These are phyloP conservation scores for Girardia tigrina DNA, from an alignment of 2,888 invertebrate genomes.

Conservation along the genomic window DNA sequence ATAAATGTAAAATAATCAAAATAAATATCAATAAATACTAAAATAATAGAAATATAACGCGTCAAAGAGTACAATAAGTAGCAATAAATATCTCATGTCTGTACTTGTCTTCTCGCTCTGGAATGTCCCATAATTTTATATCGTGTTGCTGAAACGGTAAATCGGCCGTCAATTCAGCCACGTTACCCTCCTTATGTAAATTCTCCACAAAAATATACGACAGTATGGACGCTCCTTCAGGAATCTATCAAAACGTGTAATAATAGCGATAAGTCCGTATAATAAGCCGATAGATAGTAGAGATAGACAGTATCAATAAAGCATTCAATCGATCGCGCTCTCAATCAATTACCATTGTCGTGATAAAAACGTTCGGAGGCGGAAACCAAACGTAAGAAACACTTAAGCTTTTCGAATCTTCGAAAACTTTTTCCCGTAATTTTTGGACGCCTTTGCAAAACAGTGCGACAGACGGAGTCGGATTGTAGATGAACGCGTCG, in stretches of 20 bases:
- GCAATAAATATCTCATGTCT: neutral
- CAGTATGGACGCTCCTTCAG: neutral
- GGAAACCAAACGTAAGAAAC: neutral
- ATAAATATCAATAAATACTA: too few species aligned
- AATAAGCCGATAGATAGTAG: neutral
- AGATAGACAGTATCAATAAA: too few species aligned
- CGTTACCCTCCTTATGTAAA: neutral
- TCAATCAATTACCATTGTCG: neutral
- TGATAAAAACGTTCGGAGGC: neutral
- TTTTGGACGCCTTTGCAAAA: neutral
- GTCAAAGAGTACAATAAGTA: neutral
- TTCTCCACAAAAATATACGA: neutral
- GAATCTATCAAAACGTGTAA: neutral
- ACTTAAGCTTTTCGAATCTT: neutral
- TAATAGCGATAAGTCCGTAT: neutral
- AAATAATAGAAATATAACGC: too few species aligned
- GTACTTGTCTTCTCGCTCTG: constrained; percentile 10
- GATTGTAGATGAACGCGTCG: neutral
- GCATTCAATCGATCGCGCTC: too few species aligned
- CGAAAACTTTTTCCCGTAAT: neutral
- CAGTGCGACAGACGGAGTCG: neutral
- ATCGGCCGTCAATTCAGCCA: neutral
- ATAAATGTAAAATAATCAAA: too few species aligned
- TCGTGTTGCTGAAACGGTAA: constrained; percentile 15
- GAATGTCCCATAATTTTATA: constrained; percentile 15